Conservation (phyloP, 2,888 invertebrate species). For the Chromoteleia sp. region DNA sequence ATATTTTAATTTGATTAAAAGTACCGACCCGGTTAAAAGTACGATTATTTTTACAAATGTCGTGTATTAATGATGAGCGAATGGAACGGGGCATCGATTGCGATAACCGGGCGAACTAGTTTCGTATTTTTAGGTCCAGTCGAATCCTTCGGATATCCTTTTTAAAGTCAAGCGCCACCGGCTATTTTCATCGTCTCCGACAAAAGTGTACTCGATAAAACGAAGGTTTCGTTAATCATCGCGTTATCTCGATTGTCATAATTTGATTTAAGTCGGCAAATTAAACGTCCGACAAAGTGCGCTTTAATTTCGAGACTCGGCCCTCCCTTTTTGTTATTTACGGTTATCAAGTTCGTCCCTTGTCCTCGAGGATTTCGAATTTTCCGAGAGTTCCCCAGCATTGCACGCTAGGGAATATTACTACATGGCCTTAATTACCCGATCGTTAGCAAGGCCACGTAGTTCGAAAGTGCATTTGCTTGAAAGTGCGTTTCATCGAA, state of each 20-base stretch:
- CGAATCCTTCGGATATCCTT: neutral
- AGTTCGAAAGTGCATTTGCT: conserved; percentile 35
- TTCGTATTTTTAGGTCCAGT: neutral
- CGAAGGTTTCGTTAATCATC: neutral
- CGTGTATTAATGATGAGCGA: neutral
- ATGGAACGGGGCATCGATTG: neutral
- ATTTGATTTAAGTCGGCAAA: no score
- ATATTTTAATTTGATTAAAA: conserved; percentile 7
- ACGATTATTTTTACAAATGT: conserved; percentile 9
- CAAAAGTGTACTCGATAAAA: neutral
- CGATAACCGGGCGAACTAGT: neutral
- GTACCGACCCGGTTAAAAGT: conserved; percentile 1
- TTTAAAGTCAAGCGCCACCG: neutral
- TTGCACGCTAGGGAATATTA: neutral
- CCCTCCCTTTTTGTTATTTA: no score
- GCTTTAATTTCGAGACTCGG: no score
- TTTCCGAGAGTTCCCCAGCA: no score
- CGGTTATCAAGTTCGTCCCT: neutral
- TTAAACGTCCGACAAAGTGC: no score
- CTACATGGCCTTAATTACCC: conserved; percentile 14
- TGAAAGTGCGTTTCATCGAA: no score
- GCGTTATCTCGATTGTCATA: neutral
- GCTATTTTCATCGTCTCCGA: neutral
- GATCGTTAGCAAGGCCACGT: conserved; percentile 5
- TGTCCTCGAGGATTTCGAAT: no score